A percentile compares a stretch with the other conserved stretches of the same genome.
Evolutionary conservation across 2,113 vertebrate species (phyloP).

Genomic region (Pontoporia blainvillei): DNA sequence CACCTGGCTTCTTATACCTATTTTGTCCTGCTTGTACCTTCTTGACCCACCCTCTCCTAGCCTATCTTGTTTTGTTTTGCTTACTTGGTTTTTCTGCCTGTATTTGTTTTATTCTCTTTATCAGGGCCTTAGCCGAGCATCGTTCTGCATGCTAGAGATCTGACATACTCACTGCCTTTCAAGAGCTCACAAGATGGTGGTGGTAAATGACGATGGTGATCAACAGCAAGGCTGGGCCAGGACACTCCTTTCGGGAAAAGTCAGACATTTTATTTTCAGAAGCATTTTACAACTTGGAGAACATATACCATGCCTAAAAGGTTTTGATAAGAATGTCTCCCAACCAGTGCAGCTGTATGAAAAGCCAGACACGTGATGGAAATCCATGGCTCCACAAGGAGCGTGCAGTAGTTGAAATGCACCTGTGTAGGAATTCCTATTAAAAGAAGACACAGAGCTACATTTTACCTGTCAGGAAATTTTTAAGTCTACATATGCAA

Average conservation of each 20-base stretch:
- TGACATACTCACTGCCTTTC: background rate
- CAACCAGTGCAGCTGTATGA: background rate
- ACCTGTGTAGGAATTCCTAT: background rate
- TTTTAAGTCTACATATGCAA: conserved; percentile 47
- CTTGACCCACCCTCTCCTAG: no score
- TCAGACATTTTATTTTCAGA: background rate
- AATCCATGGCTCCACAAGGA: background rate
- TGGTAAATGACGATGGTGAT: background rate
- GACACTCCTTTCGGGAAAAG: background rate
- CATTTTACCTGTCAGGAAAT: conserved; percentile 5
- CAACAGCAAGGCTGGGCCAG: background rate
- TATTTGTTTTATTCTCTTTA: background rate
- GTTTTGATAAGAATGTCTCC: background rate
- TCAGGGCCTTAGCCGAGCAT: background rate
- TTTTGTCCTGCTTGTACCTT: background rate
- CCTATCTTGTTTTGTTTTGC: background rate
- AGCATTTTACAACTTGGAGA: background rate
- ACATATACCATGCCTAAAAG: background rate
- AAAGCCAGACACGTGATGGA: background rate
- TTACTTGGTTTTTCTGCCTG: background rate
- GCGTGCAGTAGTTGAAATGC: background rate
- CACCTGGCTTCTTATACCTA: background rate
- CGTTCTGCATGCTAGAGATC: background rate
- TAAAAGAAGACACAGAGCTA: background rate
- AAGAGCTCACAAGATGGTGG: background rate